phyloP scores from a whole-genome alignment of 2,888 invertebrate genomes.

The Rhimphoctona megacephalus region DNA sequence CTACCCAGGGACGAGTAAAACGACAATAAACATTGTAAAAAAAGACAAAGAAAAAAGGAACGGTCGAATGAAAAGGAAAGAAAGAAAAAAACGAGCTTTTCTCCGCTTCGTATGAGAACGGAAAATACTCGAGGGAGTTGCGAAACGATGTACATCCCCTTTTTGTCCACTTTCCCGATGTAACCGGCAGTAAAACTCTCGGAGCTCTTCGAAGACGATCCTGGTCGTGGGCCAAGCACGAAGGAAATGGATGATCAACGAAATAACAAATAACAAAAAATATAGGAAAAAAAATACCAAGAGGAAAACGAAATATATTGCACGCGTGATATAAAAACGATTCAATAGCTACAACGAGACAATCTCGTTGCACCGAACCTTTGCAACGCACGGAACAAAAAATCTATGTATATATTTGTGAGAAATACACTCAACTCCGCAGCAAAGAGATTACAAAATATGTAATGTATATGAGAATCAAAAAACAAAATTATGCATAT shows the following conservation, averaged over 20 bases:
- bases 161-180: conserved; percentile 19
- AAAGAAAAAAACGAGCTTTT: neutral
- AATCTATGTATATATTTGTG: neutral
- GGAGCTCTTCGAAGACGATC: conserved; percentile 33
- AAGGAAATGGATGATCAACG: conserved; percentile 1
- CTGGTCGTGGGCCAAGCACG: conserved; percentile 31
- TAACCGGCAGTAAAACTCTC: conserved; percentile 50
- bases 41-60: neutral
- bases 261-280: neutral
- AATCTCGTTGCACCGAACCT: conserved; percentile 50
- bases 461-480: neutral
- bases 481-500: conserved; percentile 13
- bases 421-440: neutral
- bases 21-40: conserved; percentile 16
- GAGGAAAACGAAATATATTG: conserved; percentile 6
- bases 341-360: conserved; percentile 47
- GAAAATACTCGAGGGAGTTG: conserved; percentile 29
- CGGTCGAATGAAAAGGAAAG: neutral
- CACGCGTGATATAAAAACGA: conserved; percentile 46
- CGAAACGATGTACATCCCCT: conserved; percentile 36
- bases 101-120: neutral
- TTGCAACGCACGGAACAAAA: neutral
- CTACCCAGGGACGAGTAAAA: conserved; percentile 20
- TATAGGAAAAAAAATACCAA: neutral
- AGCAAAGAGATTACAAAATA: neutral